Evolutionary conservation across 1,140 invertebrate genomes (phyloP), one percentile per base, ranked within the genome.

Genomic region (Papilio aristodemus): DNA sequence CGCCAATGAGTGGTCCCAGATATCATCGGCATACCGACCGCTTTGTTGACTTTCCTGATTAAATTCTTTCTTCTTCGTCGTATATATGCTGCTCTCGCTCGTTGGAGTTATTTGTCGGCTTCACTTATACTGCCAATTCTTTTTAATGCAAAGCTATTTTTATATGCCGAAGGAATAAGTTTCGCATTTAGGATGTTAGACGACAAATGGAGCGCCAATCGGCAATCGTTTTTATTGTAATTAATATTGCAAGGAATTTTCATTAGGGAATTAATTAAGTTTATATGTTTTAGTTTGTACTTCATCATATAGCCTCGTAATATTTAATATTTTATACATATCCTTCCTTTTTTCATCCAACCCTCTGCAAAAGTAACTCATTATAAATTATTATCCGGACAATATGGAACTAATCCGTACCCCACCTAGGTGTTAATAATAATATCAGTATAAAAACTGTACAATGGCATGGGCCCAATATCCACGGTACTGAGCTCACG

Each of bases 331-430:
- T 22, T 50, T 22, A 50, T 50, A 50, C 9, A 9, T 50, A 22
- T 50, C 41, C 5, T n/a, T 17, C 11, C 17, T 22, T 50, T 10
- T 22, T 50, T 50, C 19, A 50, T 50, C 46, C 19, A 63, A 41
- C 60, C 60, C 60, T 63, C 60, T 22, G 19, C 0, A 25, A 22
- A n/a, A 27, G 13, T 57, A 32, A 81, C 71, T 76, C 76, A 77
- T 75, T 81, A 86, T 87, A 83, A 81, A 83, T 84, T 84, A 85
- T 81, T 80, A 86, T 86, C 79, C 84, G 77, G 77, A 75, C 83
- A 76, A 79, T 78, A 84, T 77, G 78, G 73, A 78, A 79, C 75
- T 82, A 80, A 83, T 83, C 82, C 74, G 58, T 69, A 69, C 64
- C 74, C 79, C 71, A 83, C 79, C 25, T 50, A 85, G 83, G 80